Evolutionary conservation across 2,888 invertebrate species (phyloP), one percentile per base, ranked within the genome.

Genomic region (Gandaritis pyraliata): DNA sequence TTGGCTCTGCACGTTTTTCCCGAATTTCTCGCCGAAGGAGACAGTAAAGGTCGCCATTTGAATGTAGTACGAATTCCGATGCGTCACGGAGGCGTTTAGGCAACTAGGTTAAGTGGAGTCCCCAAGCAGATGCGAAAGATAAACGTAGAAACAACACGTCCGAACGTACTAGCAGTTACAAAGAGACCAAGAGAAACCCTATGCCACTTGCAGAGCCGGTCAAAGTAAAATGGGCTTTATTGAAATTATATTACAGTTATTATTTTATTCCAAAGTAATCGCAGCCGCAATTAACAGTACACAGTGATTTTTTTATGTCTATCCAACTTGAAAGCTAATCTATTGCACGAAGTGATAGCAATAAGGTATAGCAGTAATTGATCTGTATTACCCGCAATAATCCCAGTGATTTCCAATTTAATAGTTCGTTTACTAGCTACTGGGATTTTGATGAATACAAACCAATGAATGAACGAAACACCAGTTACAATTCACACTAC

Each of bases 1-100:
- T 47, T 33, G 33, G 30, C 51, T 56, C 15, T 33, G 29, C 48
- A 46, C 76, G 75, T 80, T 83, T 83, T 83, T 82, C 77, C 75
- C 67, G 64, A 78, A 76, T 69, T 82, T 84, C 79, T 83, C 80
- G 73, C 74, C 66, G 65, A 75, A 76, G 74, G 74, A 76, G 75
- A 77, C 74, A 76, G 74, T 73, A 77, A 79, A 81, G 80, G 80
- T 72, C 77, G 82, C 80, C 81, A 81, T 81, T 85, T 74, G 83
- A 88, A 88, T 86, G 81, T 85, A 78, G 83, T 82, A 80, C 86
- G 78, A 83, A 88, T 88, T 81, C 86, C 85, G 74, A 79, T 74
- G 81, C 87, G 85, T 85, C 82, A 84, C 80, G 75, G 78, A 78
- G 80, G 76, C 75, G 75, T 74, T 77, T 77, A 74, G 71, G 72